These are phyloP conservation scores for Astreopora myriophthalma DNA, from an alignment of 64 coral and sea anemone species.

Conservation along the genomic window DNA sequence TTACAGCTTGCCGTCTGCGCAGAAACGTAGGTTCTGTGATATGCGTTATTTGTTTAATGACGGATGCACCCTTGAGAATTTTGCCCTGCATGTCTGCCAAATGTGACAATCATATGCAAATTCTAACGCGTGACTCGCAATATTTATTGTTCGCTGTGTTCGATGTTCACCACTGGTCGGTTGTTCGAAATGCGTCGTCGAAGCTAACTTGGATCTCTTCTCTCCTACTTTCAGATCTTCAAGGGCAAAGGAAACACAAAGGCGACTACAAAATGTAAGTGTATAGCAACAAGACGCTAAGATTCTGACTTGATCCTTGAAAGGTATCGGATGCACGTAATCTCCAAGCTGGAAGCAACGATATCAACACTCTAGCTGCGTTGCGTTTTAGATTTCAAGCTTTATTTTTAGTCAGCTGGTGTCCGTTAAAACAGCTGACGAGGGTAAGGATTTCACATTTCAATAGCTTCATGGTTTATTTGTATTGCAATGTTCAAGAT, in stretches of 20 bases:
- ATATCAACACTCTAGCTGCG: background rate
- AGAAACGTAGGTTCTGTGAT: conserved; percentile 6
- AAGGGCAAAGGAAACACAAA: conserved; percentile 33
- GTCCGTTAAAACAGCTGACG: background rate
- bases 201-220: background rate
- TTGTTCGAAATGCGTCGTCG: background rate
- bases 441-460: background rate
- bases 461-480: background rate
- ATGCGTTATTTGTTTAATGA: background rate
- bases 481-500: background rate
- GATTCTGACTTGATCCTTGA: background rate
- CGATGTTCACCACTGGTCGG: background rate
- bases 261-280: conserved; percentile 49
- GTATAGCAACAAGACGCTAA: background rate
- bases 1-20: background rate
- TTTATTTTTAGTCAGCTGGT: background rate
- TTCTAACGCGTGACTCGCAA: background rate
- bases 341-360: conserved; percentile 5
- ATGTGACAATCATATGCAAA: conserved; percentile 24
- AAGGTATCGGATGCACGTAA: background rate
- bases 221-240: conserved; percentile 3
- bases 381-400: conserved; percentile 10
- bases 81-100: background rate
- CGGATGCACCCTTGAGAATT: background rate
- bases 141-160: background rate